Percentiles rank a stretch among this genome's conserved stretches.
These are phyloP conservation scores for Rhabdomys pumilio DNA, from an alignment of 2,797 vertebrate species.

Conservation along the genomic window DNA sequence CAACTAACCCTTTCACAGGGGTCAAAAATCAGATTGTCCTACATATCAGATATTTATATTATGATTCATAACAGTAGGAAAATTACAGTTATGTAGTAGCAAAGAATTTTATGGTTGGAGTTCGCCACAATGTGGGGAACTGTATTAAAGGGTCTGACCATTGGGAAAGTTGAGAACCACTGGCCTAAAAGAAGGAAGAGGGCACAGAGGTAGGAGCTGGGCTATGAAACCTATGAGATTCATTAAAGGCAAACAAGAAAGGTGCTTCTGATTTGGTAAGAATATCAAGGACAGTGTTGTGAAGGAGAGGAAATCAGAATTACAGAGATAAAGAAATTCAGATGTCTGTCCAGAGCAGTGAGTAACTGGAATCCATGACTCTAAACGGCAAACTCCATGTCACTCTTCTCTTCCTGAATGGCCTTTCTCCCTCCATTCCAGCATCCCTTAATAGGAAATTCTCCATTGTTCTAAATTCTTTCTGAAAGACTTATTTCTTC, in stretches of 20 bases:
- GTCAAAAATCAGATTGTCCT: neutral
- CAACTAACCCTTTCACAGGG: neutral
- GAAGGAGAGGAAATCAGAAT: neutral
- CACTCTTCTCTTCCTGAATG: neutral
- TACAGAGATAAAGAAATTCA: neutral
- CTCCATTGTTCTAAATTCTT: conserved; percentile 23
- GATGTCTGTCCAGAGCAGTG: neutral
- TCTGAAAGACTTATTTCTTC: conserved; percentile 45
- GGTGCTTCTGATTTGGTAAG: conserved; percentile 29
- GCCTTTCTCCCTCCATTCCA: conserved; percentile 4
- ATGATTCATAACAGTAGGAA: neutral
- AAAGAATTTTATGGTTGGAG: neutral
- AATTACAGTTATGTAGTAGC: neutral
- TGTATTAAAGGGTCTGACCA: neutral
- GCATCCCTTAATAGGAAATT: conserved; percentile 51
- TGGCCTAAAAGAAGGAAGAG: neutral
- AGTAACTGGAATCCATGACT: conserved; percentile 1
- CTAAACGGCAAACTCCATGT: neutral
- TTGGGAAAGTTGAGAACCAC: neutral
- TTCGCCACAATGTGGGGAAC: neutral
- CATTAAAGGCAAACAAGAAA: conserved; percentile 18
- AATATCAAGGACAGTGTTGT: neutral
- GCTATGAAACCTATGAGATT: conserved; percentile 2
- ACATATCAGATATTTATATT: neutral
- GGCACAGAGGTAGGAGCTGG: neutral